These are phyloP conservation scores for Anorthoa munda DNA, from an alignment of 2,888 invertebrate genomes.

Conservation along the genomic window DNA sequence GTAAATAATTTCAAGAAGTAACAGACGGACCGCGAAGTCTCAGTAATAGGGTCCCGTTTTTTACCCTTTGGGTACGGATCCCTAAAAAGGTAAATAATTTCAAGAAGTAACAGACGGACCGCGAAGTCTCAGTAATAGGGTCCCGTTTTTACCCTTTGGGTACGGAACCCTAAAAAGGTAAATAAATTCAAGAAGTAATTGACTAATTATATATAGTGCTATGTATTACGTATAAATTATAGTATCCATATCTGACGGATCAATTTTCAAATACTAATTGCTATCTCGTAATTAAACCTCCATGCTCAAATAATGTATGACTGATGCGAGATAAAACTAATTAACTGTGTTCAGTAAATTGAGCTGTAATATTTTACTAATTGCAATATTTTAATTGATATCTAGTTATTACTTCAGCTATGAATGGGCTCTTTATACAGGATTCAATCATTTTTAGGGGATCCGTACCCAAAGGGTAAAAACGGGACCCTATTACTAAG, in stretches of 20 bases:
- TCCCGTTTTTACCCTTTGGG: no score
- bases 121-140: no score
- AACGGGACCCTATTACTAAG: no score
- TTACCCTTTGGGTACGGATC: no score
- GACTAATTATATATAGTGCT: background rate
- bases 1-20: no score
- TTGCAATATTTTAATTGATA: background rate
- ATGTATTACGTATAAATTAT: background rate
- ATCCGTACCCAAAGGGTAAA: no score
- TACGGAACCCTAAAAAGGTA: no score
- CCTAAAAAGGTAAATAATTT: no score
- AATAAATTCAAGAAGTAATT: background rate
- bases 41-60: no score
- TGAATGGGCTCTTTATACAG: background rate
- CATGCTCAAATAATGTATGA: conserved; percentile 8
- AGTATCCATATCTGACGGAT: background rate
- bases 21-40: no score
- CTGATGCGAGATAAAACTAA: conserved; percentile 16
- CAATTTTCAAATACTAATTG: conserved; percentile 30
- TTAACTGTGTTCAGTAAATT: conserved; percentile 18
- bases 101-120: no score
- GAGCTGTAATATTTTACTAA: background rate
- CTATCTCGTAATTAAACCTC: conserved; percentile 22
- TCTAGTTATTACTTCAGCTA: background rate
- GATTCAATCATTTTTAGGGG: background rate